Percentiles rank a stretch among this genome's conserved stretches.
phyloP scores from a whole-genome alignment of 92 coral and sea anemone species.

The Bergia sp. region DNA sequence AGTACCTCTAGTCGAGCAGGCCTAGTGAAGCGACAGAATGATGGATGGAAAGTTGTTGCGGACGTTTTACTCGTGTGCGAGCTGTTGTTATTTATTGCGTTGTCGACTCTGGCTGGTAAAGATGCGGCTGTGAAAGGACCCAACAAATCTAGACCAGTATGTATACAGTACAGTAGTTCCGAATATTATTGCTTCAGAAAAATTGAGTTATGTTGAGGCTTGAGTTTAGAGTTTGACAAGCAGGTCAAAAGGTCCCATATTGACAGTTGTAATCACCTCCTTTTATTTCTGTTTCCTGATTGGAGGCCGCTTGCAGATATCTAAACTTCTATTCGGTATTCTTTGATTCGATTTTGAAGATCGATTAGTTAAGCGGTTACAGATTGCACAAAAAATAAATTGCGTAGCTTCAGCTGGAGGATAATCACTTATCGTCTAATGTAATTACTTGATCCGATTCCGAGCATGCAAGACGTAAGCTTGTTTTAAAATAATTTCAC shows the following conservation, averaged over 20 bases:
- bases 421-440: not conserved
- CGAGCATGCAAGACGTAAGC: not conserved
- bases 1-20: slow-evolving; percentile 76
- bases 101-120: slow-evolving; percentile 75
- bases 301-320: not conserved
- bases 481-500: not conserved
- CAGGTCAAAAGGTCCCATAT: slow-evolving; percentile 37
- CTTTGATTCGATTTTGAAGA: not conserved
- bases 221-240: slow-evolving; percentile 6
- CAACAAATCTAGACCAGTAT: slow-evolving; percentile 40
- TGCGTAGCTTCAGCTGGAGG: not conserved
- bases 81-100: slow-evolving; percentile 72
- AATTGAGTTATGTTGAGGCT: not conserved
- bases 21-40: slow-evolving; percentile 52
- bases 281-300: slow-evolving; percentile 3
- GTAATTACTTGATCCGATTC: not conserved
- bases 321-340: not conserved
- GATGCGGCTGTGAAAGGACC: slow-evolving; percentile 51
- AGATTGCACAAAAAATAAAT: not conserved
- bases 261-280: not conserved
- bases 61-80: slow-evolving; percentile 86
- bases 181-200: slow-evolving; percentile 11
- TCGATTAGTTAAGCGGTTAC: slow-evolving; percentile 15
- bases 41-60: slow-evolving; percentile 73
- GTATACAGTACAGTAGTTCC: slow-evolving; percentile 13